These are phyloP conservation scores for Papilio aristodemus DNA, from an alignment of 1,140 invertebrate species.

Conservation along the genomic window DNA sequence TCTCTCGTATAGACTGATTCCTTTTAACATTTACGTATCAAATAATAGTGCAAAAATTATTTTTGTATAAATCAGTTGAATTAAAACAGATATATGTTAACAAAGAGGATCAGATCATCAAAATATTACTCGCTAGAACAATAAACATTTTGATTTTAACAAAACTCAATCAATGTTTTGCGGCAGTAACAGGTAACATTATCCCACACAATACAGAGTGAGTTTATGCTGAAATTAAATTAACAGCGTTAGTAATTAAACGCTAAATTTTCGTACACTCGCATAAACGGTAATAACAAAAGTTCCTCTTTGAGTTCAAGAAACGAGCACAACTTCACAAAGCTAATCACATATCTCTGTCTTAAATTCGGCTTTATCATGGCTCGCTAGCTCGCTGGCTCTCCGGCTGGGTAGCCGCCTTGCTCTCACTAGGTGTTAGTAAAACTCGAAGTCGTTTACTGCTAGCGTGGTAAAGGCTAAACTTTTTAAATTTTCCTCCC, in stretches of 20 bases:
- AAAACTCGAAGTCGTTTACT: slow-evolving; percentile 19
- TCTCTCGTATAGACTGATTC: too few species aligned
- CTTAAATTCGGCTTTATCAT: slow-evolving; percentile 44
- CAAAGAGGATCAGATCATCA: too few species aligned
- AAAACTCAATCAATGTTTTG: background rate
- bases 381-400: slow-evolving; percentile 7
- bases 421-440: slow-evolving; percentile 21
- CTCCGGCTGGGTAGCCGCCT: background rate
- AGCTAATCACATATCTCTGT: slow-evolving; percentile 58
- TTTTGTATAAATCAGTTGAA: background rate
- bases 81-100: background rate
- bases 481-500: slow-evolving; percentile 25
- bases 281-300: slow-evolving; percentile 61
- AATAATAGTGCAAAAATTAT: too few species aligned
- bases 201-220: slow-evolving; percentile 29
- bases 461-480: slow-evolving; percentile 8
- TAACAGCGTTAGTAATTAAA: slow-evolving; percentile 54
- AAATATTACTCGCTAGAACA: background rate
- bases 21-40: too few species aligned
- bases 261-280: slow-evolving; percentile 51
- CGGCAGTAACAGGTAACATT: background rate
- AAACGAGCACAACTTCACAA: slow-evolving; percentile 54
- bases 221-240: slow-evolving; percentile 40
- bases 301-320: slow-evolving; percentile 53
- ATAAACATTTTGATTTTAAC: background rate